Conservation (phyloP, 2,113 vertebrate genomes). For the Caranx ignobilis region DNA sequence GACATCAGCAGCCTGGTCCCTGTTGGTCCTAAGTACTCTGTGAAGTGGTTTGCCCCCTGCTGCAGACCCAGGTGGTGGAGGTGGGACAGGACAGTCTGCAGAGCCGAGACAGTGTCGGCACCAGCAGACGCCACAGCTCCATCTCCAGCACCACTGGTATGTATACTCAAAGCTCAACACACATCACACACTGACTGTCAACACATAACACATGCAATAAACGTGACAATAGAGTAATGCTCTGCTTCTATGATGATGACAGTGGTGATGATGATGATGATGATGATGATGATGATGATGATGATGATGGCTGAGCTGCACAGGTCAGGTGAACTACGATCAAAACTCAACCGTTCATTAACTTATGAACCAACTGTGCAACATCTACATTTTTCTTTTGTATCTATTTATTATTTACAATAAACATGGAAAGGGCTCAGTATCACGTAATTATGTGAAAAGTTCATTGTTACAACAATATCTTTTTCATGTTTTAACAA, state of each 20-base stretch:
- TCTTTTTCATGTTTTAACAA: too few species aligned
- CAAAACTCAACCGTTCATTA: neutral
- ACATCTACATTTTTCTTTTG: too few species aligned
- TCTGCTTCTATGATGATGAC: too few species aligned
- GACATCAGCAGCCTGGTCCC: slow-evolving; percentile 61
- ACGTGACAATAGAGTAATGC: too few species aligned
- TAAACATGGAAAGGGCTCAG: neutral
- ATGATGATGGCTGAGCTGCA: too few species aligned
- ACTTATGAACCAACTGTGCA: neutral
- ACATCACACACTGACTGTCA: neutral
- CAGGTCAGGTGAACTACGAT: too few species aligned
- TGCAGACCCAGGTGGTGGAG: slow-evolving; percentile 64
- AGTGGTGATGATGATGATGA: too few species aligned
- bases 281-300: too few species aligned
- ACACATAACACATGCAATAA: neutral
- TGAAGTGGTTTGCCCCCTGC: slow-evolving; percentile 59
- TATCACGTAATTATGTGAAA: neutral
- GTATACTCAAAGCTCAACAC: slow-evolving; percentile 21
- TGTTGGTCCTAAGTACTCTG: slow-evolving; percentile 50
- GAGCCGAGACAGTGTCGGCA: slow-evolving; percentile 1
- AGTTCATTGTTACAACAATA: too few species aligned
- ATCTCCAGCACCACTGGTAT: slow-evolving; percentile 31
- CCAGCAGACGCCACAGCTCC: slow-evolving; percentile 24
- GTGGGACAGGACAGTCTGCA: slow-evolving; percentile 57
- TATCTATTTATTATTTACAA: too few species aligned